Base-by-base conservation (phyloP, 2,888 invertebrate genomes). In the Lepeophtheirus nordmannii region DNA sequence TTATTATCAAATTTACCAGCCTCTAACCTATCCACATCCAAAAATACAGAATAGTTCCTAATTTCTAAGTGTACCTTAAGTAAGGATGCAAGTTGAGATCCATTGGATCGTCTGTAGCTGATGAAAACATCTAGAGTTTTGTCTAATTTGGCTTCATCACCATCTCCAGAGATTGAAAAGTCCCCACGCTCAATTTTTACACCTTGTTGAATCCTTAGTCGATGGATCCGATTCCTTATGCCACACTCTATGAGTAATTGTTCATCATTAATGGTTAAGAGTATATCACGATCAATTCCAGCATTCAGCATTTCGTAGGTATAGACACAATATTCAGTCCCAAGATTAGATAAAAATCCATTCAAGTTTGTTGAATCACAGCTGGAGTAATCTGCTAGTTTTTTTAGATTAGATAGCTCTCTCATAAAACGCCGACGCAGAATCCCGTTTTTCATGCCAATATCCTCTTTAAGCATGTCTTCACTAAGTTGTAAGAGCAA, bases 1-100 rank as follows among this genome's bases (percentile, higher is more conserved):
- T 94, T 94, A 74, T 96, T 96, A 76, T 98, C 97, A 77, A 98
- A 98, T 79, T 98, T 98, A 57, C 98, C 98, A 37, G 97, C 98
- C 76, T 96, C 91, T 69, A 98, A 79, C 71, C 94, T 81, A 76
- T 98, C 98, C 67, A 98, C 97, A 74, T 98, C 98, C 70, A 98
- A 93, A 76, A 98, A 98, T 37, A 96, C 96, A 37, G 90, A 86
- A 77, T 93, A 97, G 1, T 94, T 94, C 72, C 94, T 80, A 68
- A 98, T 79, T 76, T 97, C 93, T 62, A 98, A 81, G 74, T 98
- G 96, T 41, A 98, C 97, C 22, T 65, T 40, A 10, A 68, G 65
- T 67, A 71, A 80, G 80, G 80, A 82, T 10, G 96, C 96, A 72
- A 97, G 78, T 76, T 96, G 96, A 5, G 94, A 97, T 65, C 98